phyloP scores from a whole-genome alignment of 30 jellyfish, hydroid and myxozoan genomes.

The Calvadosia cruxmelitensis region DNA sequence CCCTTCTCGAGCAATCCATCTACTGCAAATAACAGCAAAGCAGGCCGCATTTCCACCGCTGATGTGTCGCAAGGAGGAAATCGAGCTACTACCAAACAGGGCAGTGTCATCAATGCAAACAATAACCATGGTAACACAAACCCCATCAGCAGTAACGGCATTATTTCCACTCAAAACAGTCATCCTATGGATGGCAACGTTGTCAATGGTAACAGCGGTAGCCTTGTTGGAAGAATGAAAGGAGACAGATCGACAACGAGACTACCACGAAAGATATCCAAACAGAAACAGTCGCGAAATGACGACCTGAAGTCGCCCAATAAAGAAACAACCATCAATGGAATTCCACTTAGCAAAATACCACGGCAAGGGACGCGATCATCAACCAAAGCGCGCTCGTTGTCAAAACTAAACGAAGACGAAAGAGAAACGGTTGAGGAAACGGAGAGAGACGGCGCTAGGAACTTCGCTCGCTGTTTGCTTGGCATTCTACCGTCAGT shows the following conservation, averaged over 20 bases:
- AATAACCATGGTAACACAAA: no score
- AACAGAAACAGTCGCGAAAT: neutral
- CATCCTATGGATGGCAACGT: neutral
- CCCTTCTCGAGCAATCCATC: neutral
- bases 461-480: constrained; percentile 89
- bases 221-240: neutral
- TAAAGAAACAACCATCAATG: constrained; percentile 91
- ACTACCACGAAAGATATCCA: neutral
- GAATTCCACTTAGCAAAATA: constrained; percentile 86
- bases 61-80: no score
- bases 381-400: neutral
- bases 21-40: neutral
- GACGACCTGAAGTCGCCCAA: constrained; percentile 74
- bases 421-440: constrained; percentile 65
- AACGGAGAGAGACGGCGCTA: constrained; percentile 87
- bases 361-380: constrained; percentile 52
- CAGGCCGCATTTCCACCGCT: neutral
- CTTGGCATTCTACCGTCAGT: constrained; percentile 89
- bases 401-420: constrained; percentile 15
- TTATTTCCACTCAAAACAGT: neutral
- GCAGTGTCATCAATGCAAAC: neutral
- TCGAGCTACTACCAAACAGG: neutral
- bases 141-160: neutral
- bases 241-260: neutral
- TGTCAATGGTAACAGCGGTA: neutral